Conservation (phyloP, 92 coral and sea anemone genomes). For the Actinernus sp. region DNA sequence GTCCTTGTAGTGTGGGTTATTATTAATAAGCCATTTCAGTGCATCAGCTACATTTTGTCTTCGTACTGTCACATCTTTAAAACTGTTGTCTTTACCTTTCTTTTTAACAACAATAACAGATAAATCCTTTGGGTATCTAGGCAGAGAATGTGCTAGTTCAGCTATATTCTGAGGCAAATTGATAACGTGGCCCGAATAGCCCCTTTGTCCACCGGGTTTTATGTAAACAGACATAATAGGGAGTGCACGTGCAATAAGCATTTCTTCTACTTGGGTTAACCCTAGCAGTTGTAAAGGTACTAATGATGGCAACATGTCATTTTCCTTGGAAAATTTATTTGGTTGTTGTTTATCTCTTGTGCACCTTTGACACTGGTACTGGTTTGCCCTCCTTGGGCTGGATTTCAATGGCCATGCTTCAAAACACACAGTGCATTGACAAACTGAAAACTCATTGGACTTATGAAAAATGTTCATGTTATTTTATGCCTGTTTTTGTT, state of each 20-base stretch:
- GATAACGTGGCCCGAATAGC: slow-evolving; percentile 54
- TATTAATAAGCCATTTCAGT: slow-evolving; percentile 64
- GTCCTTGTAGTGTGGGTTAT: slow-evolving; percentile 62
- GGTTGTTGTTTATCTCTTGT: slow-evolving; percentile 54
- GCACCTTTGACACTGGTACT: slow-evolving; percentile 61
- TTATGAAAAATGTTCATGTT: slow-evolving; percentile 45
- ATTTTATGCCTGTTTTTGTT: slow-evolving; percentile 24
- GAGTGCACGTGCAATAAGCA: slow-evolving; percentile 76
- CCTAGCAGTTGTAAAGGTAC: no score
- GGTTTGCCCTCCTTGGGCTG: neutral
- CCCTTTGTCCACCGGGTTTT: slow-evolving; percentile 79
- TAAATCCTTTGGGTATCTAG: slow-evolving; percentile 72
- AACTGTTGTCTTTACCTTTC: slow-evolving; percentile 67
- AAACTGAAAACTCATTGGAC: slow-evolving; percentile 49
- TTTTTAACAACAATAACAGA: slow-evolving; percentile 72
- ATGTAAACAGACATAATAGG: slow-evolving; percentile 67
- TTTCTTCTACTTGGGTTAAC: slow-evolving; percentile 73
- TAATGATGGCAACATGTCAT: slow-evolving; percentile 79
- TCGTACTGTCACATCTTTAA: slow-evolving; percentile 71
- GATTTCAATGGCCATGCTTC: slow-evolving; percentile 67
- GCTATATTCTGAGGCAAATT: slow-evolving; percentile 73
- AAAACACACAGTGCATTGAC: slow-evolving; percentile 52
- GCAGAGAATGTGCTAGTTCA: slow-evolving; percentile 68
- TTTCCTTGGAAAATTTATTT: slow-evolving; percentile 66
- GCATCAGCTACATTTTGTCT: slow-evolving; percentile 63